phyloP scores from a whole-genome alignment of 2,797 vertebrate genomes.

The Chelonia mydas region DNA sequence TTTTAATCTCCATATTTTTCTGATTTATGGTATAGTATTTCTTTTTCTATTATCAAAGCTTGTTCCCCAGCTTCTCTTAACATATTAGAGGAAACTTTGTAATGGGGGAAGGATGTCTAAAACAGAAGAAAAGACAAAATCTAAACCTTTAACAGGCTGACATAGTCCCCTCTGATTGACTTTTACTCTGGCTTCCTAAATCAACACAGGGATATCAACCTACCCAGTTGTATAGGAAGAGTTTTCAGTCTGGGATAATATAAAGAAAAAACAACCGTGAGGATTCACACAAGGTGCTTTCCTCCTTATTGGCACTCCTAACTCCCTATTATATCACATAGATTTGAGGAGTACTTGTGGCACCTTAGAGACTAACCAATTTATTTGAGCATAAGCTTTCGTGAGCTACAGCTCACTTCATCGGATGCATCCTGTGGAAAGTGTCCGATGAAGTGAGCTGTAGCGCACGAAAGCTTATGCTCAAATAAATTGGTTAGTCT shows the following conservation, averaged over 20 bases:
- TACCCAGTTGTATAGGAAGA: background rate
- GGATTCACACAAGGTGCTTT: background rate
- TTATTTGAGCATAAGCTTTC: no score
- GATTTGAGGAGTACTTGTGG: background rate
- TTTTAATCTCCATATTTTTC: background rate
- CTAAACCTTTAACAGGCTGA: background rate
- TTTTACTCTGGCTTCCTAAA: background rate
- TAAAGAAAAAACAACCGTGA: conserved; percentile 25
- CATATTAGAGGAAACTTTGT: background rate
- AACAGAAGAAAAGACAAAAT: conserved; percentile 3
- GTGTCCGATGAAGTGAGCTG: no score
- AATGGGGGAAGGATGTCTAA: background rate
- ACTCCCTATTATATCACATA: conserved; percentile 44
- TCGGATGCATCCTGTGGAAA: no score
- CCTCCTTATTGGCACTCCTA: background rate
- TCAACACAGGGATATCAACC: background rate
- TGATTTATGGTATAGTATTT: background rate
- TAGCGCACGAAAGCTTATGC: no score
- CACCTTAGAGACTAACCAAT: no score
- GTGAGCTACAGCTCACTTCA: no score
- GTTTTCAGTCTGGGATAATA: background rate
- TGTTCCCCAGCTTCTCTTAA: background rate
- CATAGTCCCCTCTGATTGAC: background rate
- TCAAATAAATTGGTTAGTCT: no score
- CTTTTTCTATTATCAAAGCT: background rate